Base-by-base conservation (phyloP, 1,140 invertebrate species). In the Bombus terrestris region DNA sequence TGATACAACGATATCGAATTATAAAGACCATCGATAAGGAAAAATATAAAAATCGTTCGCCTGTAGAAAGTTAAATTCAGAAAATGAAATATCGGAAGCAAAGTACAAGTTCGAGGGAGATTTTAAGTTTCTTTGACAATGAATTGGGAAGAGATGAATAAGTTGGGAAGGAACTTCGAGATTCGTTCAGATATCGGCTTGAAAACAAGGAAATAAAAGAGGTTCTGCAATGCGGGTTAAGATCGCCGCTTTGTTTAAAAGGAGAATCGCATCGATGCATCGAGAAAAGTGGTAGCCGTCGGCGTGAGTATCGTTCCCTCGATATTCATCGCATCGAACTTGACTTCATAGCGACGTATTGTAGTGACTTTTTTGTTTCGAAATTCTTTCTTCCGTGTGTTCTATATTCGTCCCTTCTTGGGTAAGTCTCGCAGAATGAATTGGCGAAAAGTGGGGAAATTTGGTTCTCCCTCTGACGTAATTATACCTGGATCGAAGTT, bases 81-180 rank as follows among this genome's bases (percentile, higher is more conserved):
- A 35, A 39, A 35, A 39, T 39, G 53, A 35, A 62, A 59, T 15
- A 41, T 59, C 53, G 41, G 25, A 12, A 25, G 18, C 6, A 53
- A 53, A 22, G 47, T 22, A 6, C 18, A 53, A 53, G 47, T 53
- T 22, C 47, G 18, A 8, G 18, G 47, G 18, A 22, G 47, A 53
- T 2, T 53, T 53, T 9, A 28, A 15, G 8, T 47, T 32, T 76
- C 72, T 77, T 68, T 64, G 71, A 57, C 59, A 66, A 37, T 62
- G 77, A 43, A 68, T 57, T 47, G 66, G 18, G n/a, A 75, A 88
- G 35, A 37, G 83, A 74, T 41, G 76, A 88, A 88, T 85, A 64
- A 88, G 81, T 81, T 78, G n/a, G 15, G 59, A 74, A 64, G 68
- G 84, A 76, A 77, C 77, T n/a, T 32, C 59, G 78, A 66, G 78